Base-by-base conservation (phyloP, 2,888 invertebrate species). In the Capitulum mitella region DNA sequence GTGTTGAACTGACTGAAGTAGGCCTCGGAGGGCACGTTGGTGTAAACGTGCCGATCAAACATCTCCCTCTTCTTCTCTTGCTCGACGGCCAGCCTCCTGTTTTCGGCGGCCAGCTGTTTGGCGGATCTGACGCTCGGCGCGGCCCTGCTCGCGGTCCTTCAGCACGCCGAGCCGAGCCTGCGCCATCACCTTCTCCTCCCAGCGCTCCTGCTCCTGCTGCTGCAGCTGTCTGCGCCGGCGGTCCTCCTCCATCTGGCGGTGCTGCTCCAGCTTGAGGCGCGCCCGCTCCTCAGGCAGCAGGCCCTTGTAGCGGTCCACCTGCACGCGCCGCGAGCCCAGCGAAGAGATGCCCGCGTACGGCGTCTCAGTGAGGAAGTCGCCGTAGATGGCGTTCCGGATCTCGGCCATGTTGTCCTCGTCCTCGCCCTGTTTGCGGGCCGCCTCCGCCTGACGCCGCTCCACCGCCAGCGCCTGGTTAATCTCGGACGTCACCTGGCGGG, bases 141-240 rank as follows among this genome's bases (percentile, higher is more conserved):
- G n/a, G 37, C 70, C 70, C 37, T 70, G 70, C 22, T 70, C 37
- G 19, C 70, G 34, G 37, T 70, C 70, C 37, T 70, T 70, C 6
- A 70, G 70, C 70, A 70, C 37, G 3, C 70, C 70, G 6, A 70
- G 70, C 34, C 70, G 70, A 22, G 70, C 70, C 64, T 70, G 70
- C 6, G 70, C 70, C 70, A 70, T 37, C 70, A 32, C 32, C 70
- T 37, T 70, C 70, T 70, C 34, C 22, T 70, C 70, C 70, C 70
- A 70, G 70, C 70, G 70, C 37, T 70, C 37, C 34, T 70, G 70
- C 70, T 70, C 70, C 70, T 70, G 70, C 19, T 32, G 70, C 37
- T 70, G 22, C 70, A 37, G 70, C 37, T 70, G 70, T 5, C 2
- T 3, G 37, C 70, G 70, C 37, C 70, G 70, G 22, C 70, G 34